phyloP scores from a whole-genome alignment of 2,113 vertebrate genomes.

The Benitochromis conjunctus region DNA sequence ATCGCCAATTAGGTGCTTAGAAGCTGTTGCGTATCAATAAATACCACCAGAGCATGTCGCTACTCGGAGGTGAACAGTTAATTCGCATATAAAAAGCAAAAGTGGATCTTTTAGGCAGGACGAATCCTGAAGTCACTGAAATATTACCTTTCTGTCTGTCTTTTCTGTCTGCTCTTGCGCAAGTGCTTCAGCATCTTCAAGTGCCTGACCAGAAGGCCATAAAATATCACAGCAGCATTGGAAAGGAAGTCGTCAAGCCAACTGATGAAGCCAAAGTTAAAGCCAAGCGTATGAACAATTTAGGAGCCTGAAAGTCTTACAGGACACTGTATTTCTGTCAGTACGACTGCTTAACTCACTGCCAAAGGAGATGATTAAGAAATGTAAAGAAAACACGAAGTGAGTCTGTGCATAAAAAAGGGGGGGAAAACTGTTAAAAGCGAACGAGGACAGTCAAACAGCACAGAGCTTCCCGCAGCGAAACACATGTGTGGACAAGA shows the following conservation, averaged over 20 bases:
- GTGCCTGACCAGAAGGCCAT: slow-evolving; percentile 33
- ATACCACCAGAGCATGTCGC: slow-evolving; percentile 52
- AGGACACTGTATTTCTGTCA: slow-evolving; percentile 45
- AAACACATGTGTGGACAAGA: slow-evolving; percentile 66
- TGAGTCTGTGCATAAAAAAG: background rate
- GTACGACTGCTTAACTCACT: background rate
- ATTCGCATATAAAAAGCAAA: slow-evolving; percentile 12
- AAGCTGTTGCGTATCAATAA: slow-evolving; percentile 57
- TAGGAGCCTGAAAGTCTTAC: slow-evolving; percentile 25
- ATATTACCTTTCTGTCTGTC: background rate
- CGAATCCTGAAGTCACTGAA: slow-evolving; percentile 17
- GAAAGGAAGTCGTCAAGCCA: slow-evolving; percentile 27
- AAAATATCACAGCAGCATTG: slow-evolving; percentile 24
- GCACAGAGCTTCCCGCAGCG: slow-evolving; percentile 26
- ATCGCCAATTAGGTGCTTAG: slow-evolving; percentile 55
- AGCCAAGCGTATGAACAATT: background rate
- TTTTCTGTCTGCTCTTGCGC: background rate
- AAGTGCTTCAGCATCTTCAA: slow-evolving; percentile 32
- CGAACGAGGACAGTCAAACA: slow-evolving; percentile 3
- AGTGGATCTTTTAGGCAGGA: slow-evolving; percentile 15
- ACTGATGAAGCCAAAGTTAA: background rate
- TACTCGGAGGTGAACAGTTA: slow-evolving; percentile 30
- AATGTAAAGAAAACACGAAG: slow-evolving; percentile 37
- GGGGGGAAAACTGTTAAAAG: background rate
- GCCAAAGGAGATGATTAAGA: slow-evolving; percentile 41